phyloP scores from a whole-genome alignment of 2,113 vertebrate genomes.

The Triplophysa dalaica region DNA sequence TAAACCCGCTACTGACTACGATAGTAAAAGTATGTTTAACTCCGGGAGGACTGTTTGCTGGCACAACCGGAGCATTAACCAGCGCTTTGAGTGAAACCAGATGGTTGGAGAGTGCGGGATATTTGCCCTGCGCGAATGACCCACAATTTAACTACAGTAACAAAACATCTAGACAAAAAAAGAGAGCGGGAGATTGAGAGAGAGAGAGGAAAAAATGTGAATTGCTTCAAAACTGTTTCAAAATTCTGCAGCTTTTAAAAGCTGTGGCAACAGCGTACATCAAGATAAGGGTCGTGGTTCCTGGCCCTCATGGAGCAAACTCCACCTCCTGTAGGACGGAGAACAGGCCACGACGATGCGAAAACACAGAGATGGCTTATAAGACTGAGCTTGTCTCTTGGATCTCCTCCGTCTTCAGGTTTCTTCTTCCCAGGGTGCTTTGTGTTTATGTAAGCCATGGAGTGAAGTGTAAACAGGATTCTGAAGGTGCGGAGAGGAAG shows the following conservation, averaged over 20 bases:
- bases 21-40: constrained; percentile 45
- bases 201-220: not conserved
- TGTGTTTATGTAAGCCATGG: not conserved
- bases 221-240: constrained; percentile 39
- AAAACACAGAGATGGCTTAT: constrained; percentile 9
- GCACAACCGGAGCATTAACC: constrained; percentile 39
- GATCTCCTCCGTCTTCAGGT: not conserved
- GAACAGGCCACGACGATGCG: not conserved
- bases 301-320: constrained; percentile 31
- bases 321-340: constrained; percentile 29
- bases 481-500: constrained; percentile 4
- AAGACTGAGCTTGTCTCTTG: constrained; percentile 2
- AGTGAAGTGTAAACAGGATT: constrained; percentile 9
- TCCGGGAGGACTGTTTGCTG: constrained; percentile 26
- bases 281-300: constrained; percentile 35
- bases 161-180: constrained; percentile 11
- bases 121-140: constrained; percentile 25
- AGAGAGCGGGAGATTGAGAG: not conserved
- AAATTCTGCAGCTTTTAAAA: constrained; percentile 37
- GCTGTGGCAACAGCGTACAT: constrained; percentile 32
- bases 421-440: constrained; percentile 14
- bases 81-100: constrained; percentile 37
- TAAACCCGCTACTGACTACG: constrained; percentile 39
- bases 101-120: constrained; percentile 34
- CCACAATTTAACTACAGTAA: constrained; percentile 32